Conservation (phyloP, 2,797 vertebrate genomes). For the Ambastaia sidthimunki region DNA sequence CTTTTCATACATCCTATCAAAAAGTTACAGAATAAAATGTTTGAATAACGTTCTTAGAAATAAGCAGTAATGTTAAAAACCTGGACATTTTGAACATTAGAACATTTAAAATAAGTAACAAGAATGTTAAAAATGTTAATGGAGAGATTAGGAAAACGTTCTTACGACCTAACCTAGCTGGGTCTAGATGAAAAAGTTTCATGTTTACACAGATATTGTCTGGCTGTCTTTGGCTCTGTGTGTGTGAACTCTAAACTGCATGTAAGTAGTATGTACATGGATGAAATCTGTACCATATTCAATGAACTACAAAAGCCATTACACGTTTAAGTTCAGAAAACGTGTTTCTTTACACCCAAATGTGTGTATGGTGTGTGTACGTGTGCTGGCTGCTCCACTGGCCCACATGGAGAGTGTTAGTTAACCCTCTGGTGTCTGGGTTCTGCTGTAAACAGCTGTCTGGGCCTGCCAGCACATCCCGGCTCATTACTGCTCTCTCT, state of each 20-base stretch:
- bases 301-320: background rate
- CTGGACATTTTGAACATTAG: too few species aligned
- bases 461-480: slow-evolving; percentile 37
- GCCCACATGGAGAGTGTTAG: slow-evolving; percentile 41
- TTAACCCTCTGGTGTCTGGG: slow-evolving; percentile 45
- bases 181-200: slow-evolving; percentile 14
- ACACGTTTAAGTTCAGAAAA: background rate
- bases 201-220: slow-evolving; percentile 50
- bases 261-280: slow-evolving; percentile 26
- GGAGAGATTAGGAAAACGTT: too few species aligned
- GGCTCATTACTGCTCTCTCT: slow-evolving; percentile 44
- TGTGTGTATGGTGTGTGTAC: slow-evolving; percentile 15
- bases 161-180: too few species aligned
- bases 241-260: slow-evolving; percentile 29
- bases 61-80: too few species aligned
- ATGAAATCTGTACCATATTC: slow-evolving; percentile 16
- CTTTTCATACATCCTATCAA: too few species aligned
- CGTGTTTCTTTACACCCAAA: slow-evolving; percentile 4
- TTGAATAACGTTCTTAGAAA: too few species aligned
- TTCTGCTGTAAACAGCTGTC: slow-evolving; percentile 48
- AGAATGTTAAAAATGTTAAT: too few species aligned
- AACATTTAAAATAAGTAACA: too few species aligned
- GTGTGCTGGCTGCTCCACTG: slow-evolving; percentile 44
- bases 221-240: slow-evolving; percentile 43
- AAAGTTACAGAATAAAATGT: too few species aligned